Base-by-base conservation (phyloP, 37 sponge, comb jelly and placozoan species). In the Halichondria panicea region DNA sequence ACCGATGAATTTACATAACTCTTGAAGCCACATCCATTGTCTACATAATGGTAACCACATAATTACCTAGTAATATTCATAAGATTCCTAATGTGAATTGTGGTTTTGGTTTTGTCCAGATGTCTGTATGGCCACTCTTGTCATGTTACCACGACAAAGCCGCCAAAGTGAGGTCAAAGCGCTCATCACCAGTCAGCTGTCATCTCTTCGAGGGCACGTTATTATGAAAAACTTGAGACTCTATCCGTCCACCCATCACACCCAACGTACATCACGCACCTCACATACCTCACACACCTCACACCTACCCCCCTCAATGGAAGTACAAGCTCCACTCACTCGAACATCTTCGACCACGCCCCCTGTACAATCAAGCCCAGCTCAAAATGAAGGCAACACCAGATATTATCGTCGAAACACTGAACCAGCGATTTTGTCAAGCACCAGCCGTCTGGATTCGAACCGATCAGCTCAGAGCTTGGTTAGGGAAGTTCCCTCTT, bases 121-220 rank as follows among this genome's bases (percentile, higher is more conserved):
- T n/a, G 21, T 55, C 13, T 79, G 75, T 52, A 24, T 89, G 37
- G 89, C 75, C 25, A 72, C 85, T 22, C 11, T 89, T 9, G 44
- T 83, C 12, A 71, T 74, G n/a, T 44, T 89, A 3, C 89, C 86
- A 46, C 9, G 37, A 52, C 56, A 52, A 60, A 13, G 1, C 37
- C 15, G 43, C 5, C 0, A 4, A 21, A 30, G 7, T 11, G 3
- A 42, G 24, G 46, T 34, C 9, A 31, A 34, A 4, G 24, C 60
- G 21, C 57, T 72, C 28, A 33, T 71, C 45, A 65, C 80, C 44
- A 50, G 75, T 2, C 82, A 90, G 43, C 77, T 90, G n/a, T 42
- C 42, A 59, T 57, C 86, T 28, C 66, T 90, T 15, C 21, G 76
- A 4, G 81, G 85, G 35, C 87, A 84, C 59, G 32, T 81, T 50